Percentiles rank a stretch among this genome's conserved stretches.
These are phyloP conservation scores for Scolopax mira DNA, from an alignment of 2,113 vertebrate genomes.

Conservation along the genomic window DNA sequence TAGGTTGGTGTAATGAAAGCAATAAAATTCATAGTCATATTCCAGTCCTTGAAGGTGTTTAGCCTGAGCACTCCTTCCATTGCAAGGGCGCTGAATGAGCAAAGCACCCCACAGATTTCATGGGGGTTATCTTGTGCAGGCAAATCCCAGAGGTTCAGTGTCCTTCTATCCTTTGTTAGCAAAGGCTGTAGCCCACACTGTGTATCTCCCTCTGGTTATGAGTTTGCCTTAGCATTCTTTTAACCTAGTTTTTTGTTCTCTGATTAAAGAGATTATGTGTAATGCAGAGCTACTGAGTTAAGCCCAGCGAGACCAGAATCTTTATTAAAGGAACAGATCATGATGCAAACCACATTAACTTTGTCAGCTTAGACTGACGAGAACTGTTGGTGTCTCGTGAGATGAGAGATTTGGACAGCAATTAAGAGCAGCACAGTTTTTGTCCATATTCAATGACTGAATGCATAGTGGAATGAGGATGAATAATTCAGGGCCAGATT, in stretches of 20 bases:
- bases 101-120: not conserved
- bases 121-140: not conserved
- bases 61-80: not conserved
- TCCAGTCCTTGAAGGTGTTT: not conserved
- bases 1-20: not conserved
- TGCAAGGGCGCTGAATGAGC: not conserved
- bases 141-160: not conserved
- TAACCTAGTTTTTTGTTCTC: not conserved
- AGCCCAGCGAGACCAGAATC: not conserved
- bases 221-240: not conserved
- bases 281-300: not conserved
- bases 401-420: not conserved
- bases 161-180: not conserved
- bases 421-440: not conserved
- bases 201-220: not conserved
- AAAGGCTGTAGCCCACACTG: not conserved
- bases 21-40: not conserved
- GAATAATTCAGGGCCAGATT: not conserved
- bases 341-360: not conserved
- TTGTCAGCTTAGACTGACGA: not conserved
- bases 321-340: conserved; percentile 10
- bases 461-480: not conserved
- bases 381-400: not conserved
- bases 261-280: not conserved
- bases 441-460: not conserved